Evolutionary conservation across 2,888 invertebrate species (phyloP).

Genomic region (Tanytarsus gracilentus): DNA sequence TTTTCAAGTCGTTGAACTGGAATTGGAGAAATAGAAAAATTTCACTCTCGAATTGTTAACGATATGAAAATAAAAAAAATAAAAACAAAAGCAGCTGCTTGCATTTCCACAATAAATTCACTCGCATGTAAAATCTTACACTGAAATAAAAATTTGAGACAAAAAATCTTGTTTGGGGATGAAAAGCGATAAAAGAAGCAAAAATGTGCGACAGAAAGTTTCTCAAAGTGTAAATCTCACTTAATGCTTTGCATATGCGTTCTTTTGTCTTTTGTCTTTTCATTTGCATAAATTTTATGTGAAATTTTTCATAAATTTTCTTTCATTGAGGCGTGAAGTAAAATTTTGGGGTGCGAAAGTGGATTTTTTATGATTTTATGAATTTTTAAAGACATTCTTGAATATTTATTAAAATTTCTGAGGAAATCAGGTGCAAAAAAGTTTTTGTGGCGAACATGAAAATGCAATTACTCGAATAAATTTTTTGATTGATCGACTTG

Average conservation of each 20-base stretch:
- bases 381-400: too few species aligned
- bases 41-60: not conserved
- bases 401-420: too few species aligned
- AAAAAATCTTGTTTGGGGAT: too few species aligned
- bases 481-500: not conserved
- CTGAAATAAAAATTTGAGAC: too few species aligned
- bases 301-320: not conserved
- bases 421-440: not conserved
- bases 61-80: slow-evolving; percentile 13
- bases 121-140: too few species aligned
- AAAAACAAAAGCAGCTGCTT: slow-evolving; percentile 23
- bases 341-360: not conserved
- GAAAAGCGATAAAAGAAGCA: slow-evolving; percentile 3
- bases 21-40: too few species aligned
- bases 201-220: not conserved
- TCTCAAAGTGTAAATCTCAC: slow-evolving; percentile 19
- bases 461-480: slow-evolving; percentile 4
- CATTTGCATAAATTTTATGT: not conserved
- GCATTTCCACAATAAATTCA: slow-evolving; percentile 24
- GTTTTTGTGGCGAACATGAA: not conserved
- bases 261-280: not conserved
- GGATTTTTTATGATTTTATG: too few species aligned
- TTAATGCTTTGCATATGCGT: slow-evolving; percentile 8
- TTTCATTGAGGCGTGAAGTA: not conserved
- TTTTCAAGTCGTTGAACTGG: too few species aligned